phyloP scores from a whole-genome alignment of 2,797 vertebrate species.

The Danio jaintianensis region DNA sequence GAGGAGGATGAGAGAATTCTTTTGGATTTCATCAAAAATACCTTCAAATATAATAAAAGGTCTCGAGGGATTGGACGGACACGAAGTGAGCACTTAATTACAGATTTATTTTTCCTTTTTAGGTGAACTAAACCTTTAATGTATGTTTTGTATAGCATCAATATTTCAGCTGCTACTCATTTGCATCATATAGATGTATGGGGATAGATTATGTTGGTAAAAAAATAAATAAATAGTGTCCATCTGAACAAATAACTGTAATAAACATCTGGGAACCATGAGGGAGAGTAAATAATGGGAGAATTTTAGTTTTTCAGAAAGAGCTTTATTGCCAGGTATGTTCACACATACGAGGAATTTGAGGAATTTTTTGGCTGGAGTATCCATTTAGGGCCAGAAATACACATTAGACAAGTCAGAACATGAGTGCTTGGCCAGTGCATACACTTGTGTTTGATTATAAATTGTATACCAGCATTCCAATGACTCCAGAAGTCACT shows the following conservation, averaged over 20 bases:
- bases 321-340: too few species aligned
- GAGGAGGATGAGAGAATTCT: too few species aligned
- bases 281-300: too few species aligned
- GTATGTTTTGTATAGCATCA: neutral
- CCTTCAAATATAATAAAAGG: too few species aligned
- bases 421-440: neutral
- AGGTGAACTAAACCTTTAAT: too few species aligned
- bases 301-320: too few species aligned
- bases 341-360: too few species aligned
- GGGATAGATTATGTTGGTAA: neutral
- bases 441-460: neutral
- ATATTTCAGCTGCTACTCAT: neutral
- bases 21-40: too few species aligned
- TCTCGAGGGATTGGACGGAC: too few species aligned
- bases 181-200: neutral
- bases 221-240: neutral
- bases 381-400: neutral
- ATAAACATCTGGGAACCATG: neutral
- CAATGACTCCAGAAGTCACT: neutral
- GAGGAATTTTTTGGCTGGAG: neutral
- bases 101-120: too few species aligned
- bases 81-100: too few species aligned
- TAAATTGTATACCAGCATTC: neutral
- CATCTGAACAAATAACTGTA: neutral
- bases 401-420: neutral